Evolutionary conservation across 2,888 invertebrate species (phyloP), one percentile per base, ranked within the genome.

Genomic region (Erannis defoliaria): DNA sequence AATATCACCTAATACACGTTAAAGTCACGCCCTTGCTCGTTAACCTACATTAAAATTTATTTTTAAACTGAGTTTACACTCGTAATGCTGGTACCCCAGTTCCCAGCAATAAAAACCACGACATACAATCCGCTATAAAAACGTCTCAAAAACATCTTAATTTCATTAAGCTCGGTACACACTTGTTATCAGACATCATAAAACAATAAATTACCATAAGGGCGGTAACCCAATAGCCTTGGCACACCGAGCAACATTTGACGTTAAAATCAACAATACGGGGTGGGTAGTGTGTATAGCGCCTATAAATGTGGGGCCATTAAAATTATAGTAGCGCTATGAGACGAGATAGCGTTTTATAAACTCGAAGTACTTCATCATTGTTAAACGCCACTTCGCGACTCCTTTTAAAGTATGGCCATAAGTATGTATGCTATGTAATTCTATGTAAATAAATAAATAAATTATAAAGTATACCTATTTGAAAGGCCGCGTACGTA

Each of bases 161-260:
- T 57, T 56, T 62, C 40, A 56, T 56, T 62, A 62, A 57, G 48
- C 51, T 48, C 38, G 9, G 56, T 53, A 57, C 46, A 56, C 56
- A 57, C 56, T 51, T 62, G 53, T 57, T 62, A 62, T 62, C 62
- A 56, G 43, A 49, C 48, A 54, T 70, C 73, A 64, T 70, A 65
- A 62, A 66, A 50, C 55, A 33, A 73, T 62, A 69, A 70, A 73
- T 64, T 70, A 73, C 69, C 66, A 71, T 55, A 49, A 35, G 71
- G 72, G 68, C 56, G 61, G 75, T 77, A 76, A 81, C 77, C 74
- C 56, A 68, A 74, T 75, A 80, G 73, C 81, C 84, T 85, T 85
- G 84, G 74, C 76, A 70, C 58, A 45, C 54, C 55, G 64, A 48
- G 45, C 57, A 60, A 68, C 67, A 65, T 69, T 70, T 68, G 67